Base-by-base conservation (phyloP, 2,888 invertebrate genomes). In the Muscina levida region DNA sequence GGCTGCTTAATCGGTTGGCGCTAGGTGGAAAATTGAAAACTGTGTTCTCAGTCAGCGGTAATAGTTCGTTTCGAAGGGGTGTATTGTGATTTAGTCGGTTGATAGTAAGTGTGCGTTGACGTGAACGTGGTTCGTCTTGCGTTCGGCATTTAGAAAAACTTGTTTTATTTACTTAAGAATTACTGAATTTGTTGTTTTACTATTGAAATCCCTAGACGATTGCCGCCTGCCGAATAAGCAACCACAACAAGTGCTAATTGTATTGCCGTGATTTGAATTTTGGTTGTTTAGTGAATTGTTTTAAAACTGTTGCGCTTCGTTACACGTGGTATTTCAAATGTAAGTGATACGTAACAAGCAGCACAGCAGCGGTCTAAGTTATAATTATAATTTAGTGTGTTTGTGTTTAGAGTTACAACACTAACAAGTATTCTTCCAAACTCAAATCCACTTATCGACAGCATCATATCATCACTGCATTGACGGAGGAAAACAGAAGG, bases 261-360 rank as follows among this genome's bases (percentile, higher is more conserved):
- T 13, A 42, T 13, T 62, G 62, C 6, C 26, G 44, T 39, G 48
- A 57, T 72, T 17, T 6, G 10, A 59, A 26, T 51, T 42, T 22
- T 73, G 37, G 51, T 76, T 68, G 46, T 44, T 68, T 39, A 53
- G 70, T 42, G 71, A 37, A 70, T 67, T 80, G 51, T 77, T 77
- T 77, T 77, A 71, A 74, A 80, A 77, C 71, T 80, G 66, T 77
- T 80, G 77, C 73, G 80, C 73, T 77, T 77, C 57, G 80, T 53
- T 80, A 71, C 80, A 80, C 77, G 80, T 77, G 80, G 51, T 67
- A 67, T 42, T 42, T 42, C 19, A 19, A 59, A 19, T 42, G 62
- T 62, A 31, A 5, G 31, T 31, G 31, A 31, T 31, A 5, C 8
- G 31, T 8, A 31, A 31, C 31, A n/a, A n/a, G n/a, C n/a, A 31